Evolutionary conservation across 2,113 vertebrate genomes (phyloP).

Genomic region (Daboia siamensis): DNA sequence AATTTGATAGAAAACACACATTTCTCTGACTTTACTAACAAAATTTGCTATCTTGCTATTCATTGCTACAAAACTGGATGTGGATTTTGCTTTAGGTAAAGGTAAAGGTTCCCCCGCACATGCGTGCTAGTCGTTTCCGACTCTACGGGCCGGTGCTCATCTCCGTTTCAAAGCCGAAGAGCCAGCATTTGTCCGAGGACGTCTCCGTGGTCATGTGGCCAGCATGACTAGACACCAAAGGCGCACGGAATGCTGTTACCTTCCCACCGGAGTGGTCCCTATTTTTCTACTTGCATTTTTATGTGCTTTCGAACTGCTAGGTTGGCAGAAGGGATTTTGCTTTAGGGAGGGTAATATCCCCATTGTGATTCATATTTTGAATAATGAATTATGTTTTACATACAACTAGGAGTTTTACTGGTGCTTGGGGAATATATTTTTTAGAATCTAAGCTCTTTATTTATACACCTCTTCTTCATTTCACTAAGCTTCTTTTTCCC

Average conservation of each 20-base stretch:
- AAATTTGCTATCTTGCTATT: neutral
- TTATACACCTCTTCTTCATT: neutral
- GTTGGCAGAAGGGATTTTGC: no score
- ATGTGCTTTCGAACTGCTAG: no score
- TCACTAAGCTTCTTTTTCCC: neutral
- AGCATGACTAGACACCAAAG: no score
- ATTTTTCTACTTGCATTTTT: no score
- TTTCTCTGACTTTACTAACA: neutral
- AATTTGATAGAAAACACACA: conserved; percentile 19
- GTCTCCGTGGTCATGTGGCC: no score
- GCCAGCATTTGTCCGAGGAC: no score
- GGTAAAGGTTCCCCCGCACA: no score
- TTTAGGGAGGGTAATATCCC: neutral
- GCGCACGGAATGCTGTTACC: no score
- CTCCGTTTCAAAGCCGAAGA: no score
- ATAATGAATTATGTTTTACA: conserved; percentile 5
- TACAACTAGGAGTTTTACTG: neutral
- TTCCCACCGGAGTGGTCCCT: no score
- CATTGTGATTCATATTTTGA: conserved; percentile 27
- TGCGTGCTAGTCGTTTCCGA: no score
- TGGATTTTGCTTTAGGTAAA: conserved; percentile 11
- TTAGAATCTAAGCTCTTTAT: neutral
- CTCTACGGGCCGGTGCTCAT: no score
- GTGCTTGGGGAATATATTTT: neutral
- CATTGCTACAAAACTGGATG: conserved; percentile 4